These are phyloP conservation scores for Trachelus troglodyta DNA, from an alignment of 2,888 invertebrate species.

Conservation along the genomic window DNA sequence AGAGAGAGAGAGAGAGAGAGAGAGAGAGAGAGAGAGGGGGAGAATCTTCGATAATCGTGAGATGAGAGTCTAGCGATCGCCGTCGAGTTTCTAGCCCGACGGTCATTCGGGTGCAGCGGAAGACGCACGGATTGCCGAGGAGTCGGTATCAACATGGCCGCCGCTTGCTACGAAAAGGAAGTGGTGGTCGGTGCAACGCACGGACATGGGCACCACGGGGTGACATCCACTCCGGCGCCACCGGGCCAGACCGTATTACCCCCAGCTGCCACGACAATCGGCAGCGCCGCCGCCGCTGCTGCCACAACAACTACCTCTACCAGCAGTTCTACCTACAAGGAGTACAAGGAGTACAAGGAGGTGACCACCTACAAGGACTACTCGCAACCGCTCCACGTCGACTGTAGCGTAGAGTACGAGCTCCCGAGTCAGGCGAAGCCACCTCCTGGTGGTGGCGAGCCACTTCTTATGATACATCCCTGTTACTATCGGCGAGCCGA, in stretches of 20 bases:
- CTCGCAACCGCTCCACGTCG: slow-evolving; percentile 87
- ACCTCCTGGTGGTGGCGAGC: slow-evolving; percentile 84
- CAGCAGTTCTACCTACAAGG: slow-evolving; percentile 55
- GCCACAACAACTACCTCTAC: slow-evolving; percentile 67
- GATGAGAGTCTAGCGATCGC: slow-evolving; percentile 65
- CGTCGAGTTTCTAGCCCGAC: slow-evolving; percentile 31
- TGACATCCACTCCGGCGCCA: slow-evolving; percentile 58
- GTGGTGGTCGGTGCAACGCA: slow-evolving; percentile 50
- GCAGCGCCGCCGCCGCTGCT: slow-evolving; percentile 62
- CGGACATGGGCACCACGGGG: slow-evolving; percentile 63
- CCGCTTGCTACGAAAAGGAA: slow-evolving; percentile 62
- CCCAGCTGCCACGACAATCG: slow-evolving; percentile 61
- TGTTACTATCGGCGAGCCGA: slow-evolving; percentile 90
- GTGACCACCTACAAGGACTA: slow-evolving; percentile 75
- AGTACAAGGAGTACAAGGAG: slow-evolving; percentile 39
- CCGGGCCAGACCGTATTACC: slow-evolving; percentile 42
- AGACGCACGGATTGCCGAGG: slow-evolving; percentile 36
- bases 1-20: too few relatives aligned
- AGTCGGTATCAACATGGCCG: slow-evolving; percentile 55
- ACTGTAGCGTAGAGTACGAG: slow-evolving; percentile 93
- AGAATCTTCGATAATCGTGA: slow-evolving; percentile 13
- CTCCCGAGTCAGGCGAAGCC: slow-evolving; percentile 90
- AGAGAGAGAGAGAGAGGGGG: too few relatives aligned
- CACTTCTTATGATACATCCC: slow-evolving; percentile 89
- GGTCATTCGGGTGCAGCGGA: slow-evolving; percentile 36